phyloP scores from a whole-genome alignment of 2,797 vertebrate genomes.

The Agapornis canus region DNA sequence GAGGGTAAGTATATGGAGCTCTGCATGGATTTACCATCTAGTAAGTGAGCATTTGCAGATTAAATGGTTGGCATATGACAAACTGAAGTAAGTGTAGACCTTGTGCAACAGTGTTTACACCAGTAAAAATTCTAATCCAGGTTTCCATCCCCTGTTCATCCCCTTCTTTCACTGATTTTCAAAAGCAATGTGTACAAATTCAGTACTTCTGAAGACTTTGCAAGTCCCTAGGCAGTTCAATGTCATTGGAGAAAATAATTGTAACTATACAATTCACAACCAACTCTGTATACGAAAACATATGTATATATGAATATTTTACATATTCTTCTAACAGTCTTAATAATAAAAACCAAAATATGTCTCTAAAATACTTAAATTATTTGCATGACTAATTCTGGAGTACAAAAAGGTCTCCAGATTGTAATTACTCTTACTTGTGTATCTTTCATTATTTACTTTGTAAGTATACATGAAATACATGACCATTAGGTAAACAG shows the following conservation, averaged over 20 bases:
- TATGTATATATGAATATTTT: background rate
- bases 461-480: background rate
- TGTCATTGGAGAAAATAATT: background rate
- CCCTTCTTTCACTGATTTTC: background rate
- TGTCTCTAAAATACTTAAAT: background rate
- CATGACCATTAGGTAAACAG: background rate
- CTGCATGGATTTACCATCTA: background rate
- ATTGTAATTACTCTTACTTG: background rate
- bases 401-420: background rate
- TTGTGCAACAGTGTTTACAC: background rate
- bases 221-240: background rate
- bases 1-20: background rate
- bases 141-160: background rate
- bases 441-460: background rate
- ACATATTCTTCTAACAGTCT: background rate
- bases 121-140: background rate
- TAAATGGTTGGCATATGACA: background rate
- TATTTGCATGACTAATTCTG: background rate
- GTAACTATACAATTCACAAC: background rate
- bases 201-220: no score
- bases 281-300: background rate
- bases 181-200: background rate
- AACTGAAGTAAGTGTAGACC: background rate
- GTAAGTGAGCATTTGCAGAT: background rate
- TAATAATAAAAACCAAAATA: background rate